Evolutionary conservation across 2,113 vertebrate species (phyloP).

Genomic region (Silurus glanis): DNA sequence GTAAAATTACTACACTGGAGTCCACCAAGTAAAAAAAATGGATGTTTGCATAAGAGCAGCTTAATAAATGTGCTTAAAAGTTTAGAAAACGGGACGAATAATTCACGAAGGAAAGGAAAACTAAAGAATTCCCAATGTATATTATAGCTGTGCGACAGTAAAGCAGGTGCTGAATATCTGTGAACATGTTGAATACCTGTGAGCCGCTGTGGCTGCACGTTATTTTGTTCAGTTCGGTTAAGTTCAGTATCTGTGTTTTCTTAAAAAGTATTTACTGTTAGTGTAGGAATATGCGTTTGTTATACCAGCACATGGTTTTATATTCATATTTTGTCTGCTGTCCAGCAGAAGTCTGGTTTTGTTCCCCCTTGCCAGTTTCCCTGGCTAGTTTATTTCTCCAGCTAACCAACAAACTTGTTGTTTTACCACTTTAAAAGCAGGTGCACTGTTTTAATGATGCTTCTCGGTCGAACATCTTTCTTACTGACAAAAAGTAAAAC

Average conservation of each 20-base stretch:
- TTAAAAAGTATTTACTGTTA: not conserved
- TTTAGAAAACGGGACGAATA: not conserved
- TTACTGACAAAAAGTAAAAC: not conserved
- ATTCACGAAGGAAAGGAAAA: not conserved
- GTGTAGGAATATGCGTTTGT: not conserved
- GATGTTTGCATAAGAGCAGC: not conserved
- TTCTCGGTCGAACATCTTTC: not conserved
- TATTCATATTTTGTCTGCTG: not conserved
- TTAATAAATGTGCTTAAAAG: not conserved
- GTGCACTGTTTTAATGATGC: not conserved
- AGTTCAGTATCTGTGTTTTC: not conserved
- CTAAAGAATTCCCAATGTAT: constrained; percentile 1
- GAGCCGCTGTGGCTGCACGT: not conserved
- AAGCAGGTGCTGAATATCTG: not conserved
- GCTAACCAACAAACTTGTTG: not conserved
- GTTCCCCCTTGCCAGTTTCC: not conserved
- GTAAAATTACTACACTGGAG: constrained; percentile 46
- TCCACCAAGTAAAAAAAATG: constrained; percentile 37
- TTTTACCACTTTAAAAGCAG: not conserved
- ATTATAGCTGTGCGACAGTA: not conserved
- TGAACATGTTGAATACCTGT: not conserved
- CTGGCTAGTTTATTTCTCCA: not conserved
- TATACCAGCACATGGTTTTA: not conserved
- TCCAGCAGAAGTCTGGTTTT: not conserved
- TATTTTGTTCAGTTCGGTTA: not conserved